Evolutionary conservation across 2,113 vertebrate genomes (phyloP).

Genomic region (Columbina picui): DNA sequence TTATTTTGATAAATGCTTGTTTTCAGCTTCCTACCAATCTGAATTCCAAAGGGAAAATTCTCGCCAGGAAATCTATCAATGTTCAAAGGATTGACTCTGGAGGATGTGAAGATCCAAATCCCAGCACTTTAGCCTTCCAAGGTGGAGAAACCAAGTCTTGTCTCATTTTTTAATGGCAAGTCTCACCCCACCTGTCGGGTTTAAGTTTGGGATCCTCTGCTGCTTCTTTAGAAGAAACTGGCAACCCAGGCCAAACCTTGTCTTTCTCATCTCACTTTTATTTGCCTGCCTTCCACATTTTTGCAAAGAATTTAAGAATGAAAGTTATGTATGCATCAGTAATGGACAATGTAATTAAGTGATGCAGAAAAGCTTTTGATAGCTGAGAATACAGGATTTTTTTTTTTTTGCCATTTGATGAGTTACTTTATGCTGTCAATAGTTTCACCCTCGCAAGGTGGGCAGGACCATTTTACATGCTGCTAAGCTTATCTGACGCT

Average conservation of each 20-base stretch:
- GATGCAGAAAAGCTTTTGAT: not conserved
- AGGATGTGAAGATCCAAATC: not conserved
- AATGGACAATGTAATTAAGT: not conserved
- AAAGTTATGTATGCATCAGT: not conserved
- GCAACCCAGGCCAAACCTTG: not conserved
- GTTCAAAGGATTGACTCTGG: not conserved
- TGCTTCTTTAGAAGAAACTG: not conserved
- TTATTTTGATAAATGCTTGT: slow-evolving; percentile 30
- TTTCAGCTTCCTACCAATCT: not conserved
- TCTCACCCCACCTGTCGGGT: not conserved
- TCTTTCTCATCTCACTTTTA: not conserved
- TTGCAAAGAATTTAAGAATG: not conserved
- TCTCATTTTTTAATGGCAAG: not conserved
- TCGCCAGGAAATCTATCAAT: not conserved
- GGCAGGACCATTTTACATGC: not conserved
- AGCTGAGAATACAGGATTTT: not conserved
- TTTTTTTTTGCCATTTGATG: not conserved
- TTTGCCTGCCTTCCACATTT: not conserved
- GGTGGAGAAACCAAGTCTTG: not conserved
- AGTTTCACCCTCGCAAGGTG: not conserved
- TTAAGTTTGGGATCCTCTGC: not conserved
- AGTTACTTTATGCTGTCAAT: not conserved
- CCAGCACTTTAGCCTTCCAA: not conserved
- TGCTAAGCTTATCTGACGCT: not conserved
- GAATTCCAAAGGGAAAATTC: slow-evolving; percentile 18